These are phyloP conservation scores for Caenorhabditis latens DNA, from an alignment of 1,140 invertebrate species.

Conservation along the genomic window DNA sequence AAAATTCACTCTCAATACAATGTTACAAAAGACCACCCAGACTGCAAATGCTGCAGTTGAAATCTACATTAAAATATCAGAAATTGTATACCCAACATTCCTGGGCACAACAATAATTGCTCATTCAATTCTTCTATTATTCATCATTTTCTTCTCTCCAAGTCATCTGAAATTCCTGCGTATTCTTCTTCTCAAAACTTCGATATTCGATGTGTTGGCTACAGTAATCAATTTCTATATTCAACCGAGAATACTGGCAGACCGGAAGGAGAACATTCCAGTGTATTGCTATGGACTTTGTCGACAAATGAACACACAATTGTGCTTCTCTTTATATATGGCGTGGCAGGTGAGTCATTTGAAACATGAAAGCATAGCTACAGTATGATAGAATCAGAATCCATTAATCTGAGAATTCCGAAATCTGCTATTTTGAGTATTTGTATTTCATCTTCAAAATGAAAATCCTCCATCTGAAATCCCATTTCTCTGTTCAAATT, in stretches of 20 bases:
- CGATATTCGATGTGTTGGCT: background rate
- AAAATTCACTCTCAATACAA: too few species aligned
- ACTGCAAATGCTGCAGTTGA: background rate
- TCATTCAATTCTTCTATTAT: background rate
- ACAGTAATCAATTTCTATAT: background rate
- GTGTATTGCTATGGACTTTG: background rate
- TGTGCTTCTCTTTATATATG: too few species aligned
- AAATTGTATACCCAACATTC: constrained; percentile 4
- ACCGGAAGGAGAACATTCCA: background rate
- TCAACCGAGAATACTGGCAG: constrained; percentile 26
- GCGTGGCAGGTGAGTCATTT: too few species aligned
- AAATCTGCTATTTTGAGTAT: too few species aligned
- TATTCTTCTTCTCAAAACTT: background rate
- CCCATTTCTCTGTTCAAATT: background rate
- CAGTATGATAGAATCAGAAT: too few species aligned
- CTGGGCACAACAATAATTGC: background rate
- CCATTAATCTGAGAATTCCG: too few species aligned
- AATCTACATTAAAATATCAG: background rate
- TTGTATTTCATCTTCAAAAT: too few species aligned
- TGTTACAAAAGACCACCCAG: too few species aligned
- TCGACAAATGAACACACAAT: background rate
- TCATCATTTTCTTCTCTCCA: constrained; percentile 15
- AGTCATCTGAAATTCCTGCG: background rate
- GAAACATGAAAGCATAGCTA: too few species aligned
- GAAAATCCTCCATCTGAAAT: too few species aligned